phyloP scores from a whole-genome alignment of 1,140 invertebrate species.

The Subanguina moxae region DNA sequence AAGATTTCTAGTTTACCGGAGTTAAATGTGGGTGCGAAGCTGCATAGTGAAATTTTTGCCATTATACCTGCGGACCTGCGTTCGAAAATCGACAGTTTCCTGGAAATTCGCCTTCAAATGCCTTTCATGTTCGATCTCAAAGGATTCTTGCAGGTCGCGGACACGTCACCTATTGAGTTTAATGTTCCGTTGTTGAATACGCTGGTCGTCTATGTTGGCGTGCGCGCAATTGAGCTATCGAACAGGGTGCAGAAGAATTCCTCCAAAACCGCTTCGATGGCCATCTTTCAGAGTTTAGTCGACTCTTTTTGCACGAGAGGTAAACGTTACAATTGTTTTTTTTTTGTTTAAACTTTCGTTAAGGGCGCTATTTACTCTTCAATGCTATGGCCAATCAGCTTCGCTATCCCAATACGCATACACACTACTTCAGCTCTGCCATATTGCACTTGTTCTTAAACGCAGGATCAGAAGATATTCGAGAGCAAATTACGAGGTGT shows the following conservation, averaged over 20 bases:
- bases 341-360: not conserved
- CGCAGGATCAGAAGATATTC: slow-evolving; percentile 90
- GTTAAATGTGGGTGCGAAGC: not conserved
- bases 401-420: slow-evolving; percentile 95
- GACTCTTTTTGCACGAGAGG: slow-evolving; percentile 95
- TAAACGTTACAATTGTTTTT: slow-evolving; percentile 11
- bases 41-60: not conserved
- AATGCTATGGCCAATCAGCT: slow-evolving; percentile 97
- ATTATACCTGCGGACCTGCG: slow-evolving; percentile 29
- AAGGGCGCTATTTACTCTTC: slow-evolving; percentile 78
- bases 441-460: slow-evolving; percentile 86
- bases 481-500: slow-evolving; percentile 70
- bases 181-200: slow-evolving; percentile 94
- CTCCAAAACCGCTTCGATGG: slow-evolving; percentile 89
- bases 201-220: slow-evolving; percentile 91
- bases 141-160: slow-evolving; percentile 68
- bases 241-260: slow-evolving; percentile 74
- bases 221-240: slow-evolving; percentile 76
- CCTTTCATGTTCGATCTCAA: slow-evolving; percentile 86
- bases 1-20: not conserved
- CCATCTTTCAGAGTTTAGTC: slow-evolving; percentile 96
- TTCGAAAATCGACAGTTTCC: slow-evolving; percentile 84
- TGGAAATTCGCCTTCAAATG: slow-evolving; percentile 86
- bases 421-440: slow-evolving; percentile 96
- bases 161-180: slow-evolving; percentile 79